phyloP scores from a whole-genome alignment of 2,113 vertebrate species.

The Crypturellus undulatus region DNA sequence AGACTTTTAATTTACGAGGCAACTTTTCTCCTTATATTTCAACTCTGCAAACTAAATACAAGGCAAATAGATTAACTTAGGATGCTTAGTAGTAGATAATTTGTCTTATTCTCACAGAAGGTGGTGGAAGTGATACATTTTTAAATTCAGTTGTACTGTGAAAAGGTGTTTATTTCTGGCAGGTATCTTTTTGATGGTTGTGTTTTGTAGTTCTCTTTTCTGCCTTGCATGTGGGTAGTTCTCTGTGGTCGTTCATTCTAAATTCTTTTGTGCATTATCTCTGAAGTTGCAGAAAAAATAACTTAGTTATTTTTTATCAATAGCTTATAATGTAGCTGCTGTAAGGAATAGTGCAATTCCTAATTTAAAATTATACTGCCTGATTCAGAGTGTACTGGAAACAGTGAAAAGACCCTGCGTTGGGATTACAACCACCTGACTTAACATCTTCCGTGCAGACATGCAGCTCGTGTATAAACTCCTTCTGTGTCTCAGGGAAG shows the following conservation, averaged over 20 bases:
- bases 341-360: not conserved
- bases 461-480: not conserved
- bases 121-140: not conserved
- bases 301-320: not conserved
- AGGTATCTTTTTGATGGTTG: not conserved
- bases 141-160: not conserved
- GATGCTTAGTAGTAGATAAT: not conserved
- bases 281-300: constrained; percentile 11
- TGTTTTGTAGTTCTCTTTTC: not conserved
- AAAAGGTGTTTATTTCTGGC: not conserved
- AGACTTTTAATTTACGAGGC: not conserved
- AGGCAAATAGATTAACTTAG: not conserved
- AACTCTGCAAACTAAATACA: not conserved
- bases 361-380: not conserved
- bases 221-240: not conserved
- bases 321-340: not conserved
- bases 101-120: not conserved
- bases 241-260: not conserved
- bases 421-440: not conserved
- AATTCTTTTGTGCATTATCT: not conserved
- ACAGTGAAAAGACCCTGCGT: not conserved
- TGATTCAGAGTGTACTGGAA: not conserved
- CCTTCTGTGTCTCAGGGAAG: not conserved
- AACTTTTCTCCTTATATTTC: not conserved
- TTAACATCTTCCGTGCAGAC: not conserved